Conservation (phyloP, 2,797 vertebrate genomes). For the Microctenopoma stevenorrisi region DNA sequence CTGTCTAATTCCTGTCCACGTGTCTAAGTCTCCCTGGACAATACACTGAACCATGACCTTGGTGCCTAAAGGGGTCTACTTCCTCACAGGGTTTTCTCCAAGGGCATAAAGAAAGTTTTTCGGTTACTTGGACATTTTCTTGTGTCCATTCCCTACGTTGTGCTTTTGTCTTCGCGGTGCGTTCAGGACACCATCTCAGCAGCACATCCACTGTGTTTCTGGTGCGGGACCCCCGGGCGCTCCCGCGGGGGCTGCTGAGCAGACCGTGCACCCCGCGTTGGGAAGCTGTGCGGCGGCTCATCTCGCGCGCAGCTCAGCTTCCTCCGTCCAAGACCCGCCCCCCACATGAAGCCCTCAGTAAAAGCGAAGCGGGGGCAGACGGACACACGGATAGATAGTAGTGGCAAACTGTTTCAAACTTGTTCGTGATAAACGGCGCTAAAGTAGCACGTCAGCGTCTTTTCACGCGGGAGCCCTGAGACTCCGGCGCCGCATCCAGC, state of each 20-base stretch:
- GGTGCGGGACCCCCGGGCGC: neutral
- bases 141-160: no score
- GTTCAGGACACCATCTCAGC: no score
- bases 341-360: conserved; percentile 55
- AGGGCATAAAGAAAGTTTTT: no score
- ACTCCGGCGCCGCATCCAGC: conserved; percentile 41
- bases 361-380: conserved; percentile 15
- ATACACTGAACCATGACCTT: no score
- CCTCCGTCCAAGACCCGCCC: conserved; percentile 72
- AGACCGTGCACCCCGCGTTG: conserved; percentile 22
- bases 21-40: no score
- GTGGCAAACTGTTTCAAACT: conserved; percentile 64
- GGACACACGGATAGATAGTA: conserved; percentile 21
- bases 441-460: neutral
- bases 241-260: neutral
- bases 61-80: no score
- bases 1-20: no score
- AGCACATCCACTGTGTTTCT: no score
- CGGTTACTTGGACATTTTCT: no score
- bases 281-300: conserved; percentile 16
- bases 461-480: neutral
- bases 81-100: no score
- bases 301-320: conserved; percentile 48
- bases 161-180: no score
- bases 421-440: conserved; percentile 30